Base-by-base conservation (phyloP, 2,888 invertebrate species). In the Isoperla grammatica region DNA sequence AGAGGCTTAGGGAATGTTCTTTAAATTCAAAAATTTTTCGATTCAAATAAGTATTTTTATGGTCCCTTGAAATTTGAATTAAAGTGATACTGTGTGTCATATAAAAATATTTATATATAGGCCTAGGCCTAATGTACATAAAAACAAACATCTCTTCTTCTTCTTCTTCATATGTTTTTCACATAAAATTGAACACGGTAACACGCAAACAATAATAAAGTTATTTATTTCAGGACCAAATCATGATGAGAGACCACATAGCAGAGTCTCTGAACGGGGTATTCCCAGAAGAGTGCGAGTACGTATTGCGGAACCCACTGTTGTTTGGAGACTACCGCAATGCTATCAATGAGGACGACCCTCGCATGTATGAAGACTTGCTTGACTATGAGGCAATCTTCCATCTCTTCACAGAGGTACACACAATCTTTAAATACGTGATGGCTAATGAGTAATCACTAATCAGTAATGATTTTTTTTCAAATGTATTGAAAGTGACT, bases 301-400 rank as follows among this genome's bases (percentile, higher is more conserved):
- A 88, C 70, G 83, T 82, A 0, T 76, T 91, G 67, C 79, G 90
- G 12, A 87, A 95, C 74, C 95, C 95, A 0, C 69, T 93, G 53
- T 77, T 95, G 0, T 95, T 87, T 71, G 95, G 95, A 0, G 95
- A 95, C 71, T 95, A 88, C 69, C 80, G 93, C 46, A 94, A 93
- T 69, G 89, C 93, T 0, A 76, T 88, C 23, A 88, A 88, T 64
- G 90, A 91, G 69, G 83, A 83, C 0, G 91, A 91, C 66, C 78
- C 84, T 0, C 78, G 95, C 59, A 83, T 84, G 66, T 95, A 95
- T 69, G 95, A 95, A 71, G 95, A 95, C 71, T 76, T 95, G 12
- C 76, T 93, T 6, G 94, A 95, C 72, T 95, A 92, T 70, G 88
- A 92, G 68, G 91, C 93, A 0, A 84, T 92, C n/a, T 90, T 85